Percentiles rank a stretch among this genome's conserved stretches.
Conservation (phyloP, 2,888 invertebrate genomes). For the Melieria omissa region DNA sequence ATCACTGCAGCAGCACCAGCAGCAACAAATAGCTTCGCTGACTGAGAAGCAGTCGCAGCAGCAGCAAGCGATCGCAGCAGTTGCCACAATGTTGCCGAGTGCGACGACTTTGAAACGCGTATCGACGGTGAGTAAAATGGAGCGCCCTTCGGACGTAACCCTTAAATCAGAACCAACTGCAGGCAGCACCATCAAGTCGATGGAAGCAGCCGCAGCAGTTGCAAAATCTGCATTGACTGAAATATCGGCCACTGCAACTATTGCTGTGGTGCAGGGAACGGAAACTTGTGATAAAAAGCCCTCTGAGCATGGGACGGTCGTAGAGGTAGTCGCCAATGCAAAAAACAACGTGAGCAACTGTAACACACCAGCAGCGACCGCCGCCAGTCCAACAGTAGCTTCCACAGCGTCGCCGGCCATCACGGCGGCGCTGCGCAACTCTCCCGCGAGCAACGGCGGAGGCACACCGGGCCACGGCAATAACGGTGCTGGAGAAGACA, state of each 20-base stretch:
- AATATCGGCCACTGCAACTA: conserved; percentile 25
- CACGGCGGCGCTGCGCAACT: conserved; percentile 59
- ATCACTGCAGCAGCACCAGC: conserved; percentile 6
- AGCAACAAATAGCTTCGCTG: neutral
- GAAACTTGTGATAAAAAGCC: conserved; percentile 15
- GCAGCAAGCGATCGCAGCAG: conserved; percentile 59
- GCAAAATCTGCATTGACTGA: conserved; percentile 10
- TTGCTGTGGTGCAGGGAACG: neutral
- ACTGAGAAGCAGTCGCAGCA: conserved; percentile 8
- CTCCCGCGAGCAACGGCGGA: conserved; percentile 63
- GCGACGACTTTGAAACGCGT: conserved; percentile 60
- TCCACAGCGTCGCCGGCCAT: conserved; percentile 44
- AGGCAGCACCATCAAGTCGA: conserved; percentile 28
- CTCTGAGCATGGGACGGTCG: neutral
- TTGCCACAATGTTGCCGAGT: conserved; percentile 67
- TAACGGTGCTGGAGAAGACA: conserved; percentile 78
- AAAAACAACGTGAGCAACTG: neutral
- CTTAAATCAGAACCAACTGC: conserved; percentile 35
- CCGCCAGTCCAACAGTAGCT: conserved; percentile 19
- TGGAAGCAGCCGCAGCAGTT: conserved; percentile 36
- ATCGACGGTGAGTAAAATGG: conserved; percentile 51
- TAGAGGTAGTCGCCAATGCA: conserved; percentile 35
- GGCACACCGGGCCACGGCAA: conserved; percentile 68
- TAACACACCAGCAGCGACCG: conserved; percentile 14
- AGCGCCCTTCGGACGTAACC: conserved; percentile 41